Base-by-base conservation (phyloP, 1,140 invertebrate genomes). In the Phymastichus coffea region DNA sequence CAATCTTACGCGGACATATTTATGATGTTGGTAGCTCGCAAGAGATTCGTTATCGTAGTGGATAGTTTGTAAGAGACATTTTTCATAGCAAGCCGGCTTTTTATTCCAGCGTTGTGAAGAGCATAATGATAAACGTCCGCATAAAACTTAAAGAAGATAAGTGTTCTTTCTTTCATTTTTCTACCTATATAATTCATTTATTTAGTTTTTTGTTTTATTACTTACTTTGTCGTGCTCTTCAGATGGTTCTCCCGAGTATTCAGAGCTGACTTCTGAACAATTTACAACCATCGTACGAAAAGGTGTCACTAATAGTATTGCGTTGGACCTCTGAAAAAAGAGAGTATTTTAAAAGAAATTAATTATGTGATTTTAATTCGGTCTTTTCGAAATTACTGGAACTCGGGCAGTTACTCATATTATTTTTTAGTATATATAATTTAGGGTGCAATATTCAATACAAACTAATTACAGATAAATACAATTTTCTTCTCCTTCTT, bases 191-290 rank as follows among this genome's bases (percentile, higher is more conserved):
- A 37, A 17, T 48, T 15, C 9, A 22, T 47, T 55, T 25, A 51
- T 43, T 44, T n/a, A 12, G n/a, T 17, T 17, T 55, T n/a, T 14
- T 22, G 20, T 28, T 14, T 35, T 25, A 38, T 47, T 56, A 28
- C 10, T 63, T 63, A 77, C 73, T 62, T 74, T 74, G 25, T 83
- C 81, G 68, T 83, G 80, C 57, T 84, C 77, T 25, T 83, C 69
- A 10, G 84, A 69, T 0, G 83, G 80, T 44, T 84, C 79, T 3
- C 82, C 77, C 37, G 74, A 83, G 63, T 89, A 89, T 62, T 85
- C 82, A 3, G 83, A 80, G 38, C 86, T 86, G 1, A 89, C 84
- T 68, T 92, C 89, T 10, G 86, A 88, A 57, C 87, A 89, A 61
- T 87, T 83, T 23, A 91, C 81, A 4, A 84, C 75, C 1, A 76